Base-by-base conservation (phyloP, 2,888 invertebrate species). In the Hirtodrosophila alboralis region DNA sequence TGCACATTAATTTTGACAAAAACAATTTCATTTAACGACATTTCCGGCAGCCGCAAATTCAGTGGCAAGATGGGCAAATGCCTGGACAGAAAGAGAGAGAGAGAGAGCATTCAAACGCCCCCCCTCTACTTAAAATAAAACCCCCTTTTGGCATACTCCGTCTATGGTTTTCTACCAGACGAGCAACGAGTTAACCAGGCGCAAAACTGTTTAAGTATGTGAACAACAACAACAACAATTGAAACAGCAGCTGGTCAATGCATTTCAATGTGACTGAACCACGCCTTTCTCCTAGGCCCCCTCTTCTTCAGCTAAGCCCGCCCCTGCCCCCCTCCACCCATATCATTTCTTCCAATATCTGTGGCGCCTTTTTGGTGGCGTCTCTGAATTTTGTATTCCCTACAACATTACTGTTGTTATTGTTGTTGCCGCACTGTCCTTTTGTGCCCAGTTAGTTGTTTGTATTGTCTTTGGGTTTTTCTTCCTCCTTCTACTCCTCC, bases 21-120 rank as follows among this genome's bases (percentile, higher is more conserved):
- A 76, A 80, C 76, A 70, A 76, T 76, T 77, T 77, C 57, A 77
- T 76, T 76, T 80, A 74, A 74, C 78, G 81, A 77, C 81, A 77
- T 77, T 80, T 74, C 77, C 81, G 78, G 75, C 74, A 68, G 51
- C 54, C 54, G 57, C 44, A 40, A 27, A 40, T 27, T n/a, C n/a
- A 53, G 41, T 36, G 45, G 59, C 72, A 67, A 23, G 13, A n/a
- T n/a, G n/a, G n/a, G n/a, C n/a, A n/a, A n/a, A n/a, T n/a, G n/a
- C n/a, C n/a, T n/a, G n/a, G n/a, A n/a, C n/a, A n/a, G n/a, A n/a
- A n/a, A 43, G 12, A 10, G 27, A 28, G 21, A 33, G 33, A 37
- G 8, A 6, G 7, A 23, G 30, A 41, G 51, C 58, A 54, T 45
- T 49, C 53, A 41, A 57, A 58, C 52, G 43, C 56, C 53, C 33